These are phyloP conservation scores for Rhegmatorhina hoffmannsi DNA, from an alignment of 2,113 vertebrate genomes.

Conservation along the genomic window DNA sequence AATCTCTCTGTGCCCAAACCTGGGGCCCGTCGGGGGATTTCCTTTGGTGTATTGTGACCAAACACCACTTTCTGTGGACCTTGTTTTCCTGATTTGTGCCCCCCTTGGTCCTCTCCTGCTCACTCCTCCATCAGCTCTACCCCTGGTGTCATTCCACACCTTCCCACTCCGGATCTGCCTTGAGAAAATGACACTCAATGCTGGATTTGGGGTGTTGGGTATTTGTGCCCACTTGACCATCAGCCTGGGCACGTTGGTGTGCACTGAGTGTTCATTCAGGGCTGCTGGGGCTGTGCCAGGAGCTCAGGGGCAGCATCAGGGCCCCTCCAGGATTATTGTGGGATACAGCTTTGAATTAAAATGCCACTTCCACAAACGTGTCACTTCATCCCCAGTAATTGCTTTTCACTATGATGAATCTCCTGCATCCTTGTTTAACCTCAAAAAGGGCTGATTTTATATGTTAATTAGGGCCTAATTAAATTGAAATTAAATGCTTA, in stretches of 20 bases:
- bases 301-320: not conserved
- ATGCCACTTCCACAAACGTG: slow-evolving; percentile 33
- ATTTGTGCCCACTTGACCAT: not conserved
- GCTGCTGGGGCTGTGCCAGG: not conserved
- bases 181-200: not conserved
- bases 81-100: not conserved
- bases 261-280: slow-evolving; percentile 1
- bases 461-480: slow-evolving; percentile 80
- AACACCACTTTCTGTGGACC: not conserved
- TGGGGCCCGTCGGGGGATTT: not conserved
- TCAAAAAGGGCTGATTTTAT: slow-evolving; percentile 75
- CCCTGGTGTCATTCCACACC: not conserved
- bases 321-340: not conserved
- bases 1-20: not conserved
- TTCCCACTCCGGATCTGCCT: not conserved
- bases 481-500: slow-evolving; percentile 78
- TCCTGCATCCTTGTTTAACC: slow-evolving; percentile 67
- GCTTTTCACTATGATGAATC: slow-evolving; percentile 73
- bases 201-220: accelerated
- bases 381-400: slow-evolving; percentile 72
- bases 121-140: not conserved
- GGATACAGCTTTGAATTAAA: slow-evolving; percentile 31
- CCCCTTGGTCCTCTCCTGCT: not conserved
- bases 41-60: not conserved
- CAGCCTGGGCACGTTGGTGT: not conserved